phyloP scores from a whole-genome alignment of 2,797 vertebrate species.

The Anabas testudineus region DNA sequence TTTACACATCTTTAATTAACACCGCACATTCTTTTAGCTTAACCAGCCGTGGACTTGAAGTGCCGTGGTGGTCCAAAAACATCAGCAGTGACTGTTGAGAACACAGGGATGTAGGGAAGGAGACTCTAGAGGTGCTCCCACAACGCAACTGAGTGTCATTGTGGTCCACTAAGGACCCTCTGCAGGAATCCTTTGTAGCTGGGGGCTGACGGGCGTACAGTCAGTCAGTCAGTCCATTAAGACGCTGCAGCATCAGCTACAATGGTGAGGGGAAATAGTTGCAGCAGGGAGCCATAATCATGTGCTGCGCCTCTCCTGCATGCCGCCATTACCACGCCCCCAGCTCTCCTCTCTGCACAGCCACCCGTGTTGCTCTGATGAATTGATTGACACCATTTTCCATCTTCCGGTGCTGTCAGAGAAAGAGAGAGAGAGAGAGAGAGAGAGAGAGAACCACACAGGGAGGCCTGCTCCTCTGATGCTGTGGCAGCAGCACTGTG shows the following conservation, averaged over 20 bases:
- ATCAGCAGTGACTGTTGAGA: not conserved
- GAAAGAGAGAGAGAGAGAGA: slow-evolving; percentile 62
- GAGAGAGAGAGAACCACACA: slow-evolving; percentile 62
- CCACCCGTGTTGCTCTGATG: slow-evolving; percentile 80
- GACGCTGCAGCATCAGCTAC: slow-evolving; percentile 61
- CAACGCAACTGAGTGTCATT: slow-evolving; percentile 3
- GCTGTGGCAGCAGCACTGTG: slow-evolving; percentile 44
- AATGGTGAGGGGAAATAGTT: slow-evolving; percentile 50
- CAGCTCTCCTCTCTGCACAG: slow-evolving; percentile 68
- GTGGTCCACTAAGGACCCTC: slow-evolving; percentile 32
- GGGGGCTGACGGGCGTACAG: slow-evolving; percentile 26
- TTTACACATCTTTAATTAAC: slow-evolving; percentile 99
- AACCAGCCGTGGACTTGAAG: slow-evolving; percentile 90
- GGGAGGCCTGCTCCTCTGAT: slow-evolving; percentile 54
- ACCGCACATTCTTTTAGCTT: slow-evolving; percentile 92
- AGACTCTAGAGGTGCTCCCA: slow-evolving; percentile 24
- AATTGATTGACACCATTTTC: slow-evolving; percentile 87
- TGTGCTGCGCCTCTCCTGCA: slow-evolving; percentile 67
- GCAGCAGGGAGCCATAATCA: slow-evolving; percentile 69
- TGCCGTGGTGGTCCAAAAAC: slow-evolving; percentile 71
- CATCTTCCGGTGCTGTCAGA: slow-evolving; percentile 79
- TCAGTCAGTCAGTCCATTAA: slow-evolving; percentile 61
- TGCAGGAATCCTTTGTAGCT: slow-evolving; percentile 24
- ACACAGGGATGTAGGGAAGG: not conserved
- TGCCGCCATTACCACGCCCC: slow-evolving; percentile 62